These are phyloP conservation scores for Scopus umbretta DNA, from an alignment of 2,113 vertebrate species.

Conservation along the genomic window DNA sequence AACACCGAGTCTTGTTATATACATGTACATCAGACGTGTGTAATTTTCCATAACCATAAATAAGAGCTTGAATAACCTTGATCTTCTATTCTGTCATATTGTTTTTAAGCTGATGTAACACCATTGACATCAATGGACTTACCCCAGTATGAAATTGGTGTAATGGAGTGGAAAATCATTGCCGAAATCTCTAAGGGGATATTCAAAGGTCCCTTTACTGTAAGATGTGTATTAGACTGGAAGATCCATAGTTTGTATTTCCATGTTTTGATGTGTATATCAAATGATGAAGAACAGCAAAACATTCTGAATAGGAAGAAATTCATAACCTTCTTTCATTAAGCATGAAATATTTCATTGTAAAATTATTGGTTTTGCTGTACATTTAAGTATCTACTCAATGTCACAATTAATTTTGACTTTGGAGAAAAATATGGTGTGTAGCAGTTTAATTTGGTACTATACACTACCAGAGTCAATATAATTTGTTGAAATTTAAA, in stretches of 20 bases:
- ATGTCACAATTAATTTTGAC: slow-evolving; percentile 51
- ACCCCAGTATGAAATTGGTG: slow-evolving; percentile 63
- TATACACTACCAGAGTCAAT: not conserved
- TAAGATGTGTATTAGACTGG: slow-evolving; percentile 46
- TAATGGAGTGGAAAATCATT: slow-evolving; percentile 65
- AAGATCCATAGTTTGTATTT: slow-evolving; percentile 40
- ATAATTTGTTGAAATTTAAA: slow-evolving; percentile 8
- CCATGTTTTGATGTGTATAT: slow-evolving; percentile 64
- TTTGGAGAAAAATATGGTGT: slow-evolving; percentile 47
- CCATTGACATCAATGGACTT: slow-evolving; percentile 57
- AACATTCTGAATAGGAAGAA: slow-evolving; percentile 37
- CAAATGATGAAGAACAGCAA: slow-evolving; percentile 37
- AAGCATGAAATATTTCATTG: slow-evolving; percentile 63
- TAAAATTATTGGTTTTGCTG: slow-evolving; percentile 61
- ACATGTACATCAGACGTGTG: slow-evolving; percentile 2
- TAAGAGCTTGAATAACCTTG: slow-evolving; percentile 61
- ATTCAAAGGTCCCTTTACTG: slow-evolving; percentile 49
- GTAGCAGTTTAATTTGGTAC: not conserved
- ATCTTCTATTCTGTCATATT: slow-evolving; percentile 62
- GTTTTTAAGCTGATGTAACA: slow-evolving; percentile 59
- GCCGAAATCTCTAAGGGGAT: slow-evolving; percentile 56
- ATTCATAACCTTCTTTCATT: slow-evolving; percentile 68
- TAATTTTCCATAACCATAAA: slow-evolving; percentile 63
- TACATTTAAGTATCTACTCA: slow-evolving; percentile 60
- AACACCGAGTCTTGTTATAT: not conserved